These are phyloP conservation scores for Typhlomys cinereus DNA, from an alignment of 2,113 vertebrate species.

Conservation along the genomic window DNA sequence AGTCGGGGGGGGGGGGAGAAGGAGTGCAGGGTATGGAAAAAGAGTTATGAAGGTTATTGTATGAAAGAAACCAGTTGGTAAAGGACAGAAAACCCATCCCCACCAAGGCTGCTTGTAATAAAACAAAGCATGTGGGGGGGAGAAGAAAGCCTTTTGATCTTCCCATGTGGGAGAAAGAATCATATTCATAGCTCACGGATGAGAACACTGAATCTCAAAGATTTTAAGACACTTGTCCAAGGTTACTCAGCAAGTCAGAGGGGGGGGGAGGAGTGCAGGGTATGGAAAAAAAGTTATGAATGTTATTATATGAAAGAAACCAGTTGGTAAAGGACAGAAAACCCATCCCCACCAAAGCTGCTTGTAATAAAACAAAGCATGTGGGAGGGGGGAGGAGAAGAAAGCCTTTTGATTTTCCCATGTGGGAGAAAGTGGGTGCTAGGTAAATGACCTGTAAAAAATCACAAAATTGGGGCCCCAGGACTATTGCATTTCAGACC, in stretches of 20 bases:
- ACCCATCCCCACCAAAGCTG: neutral
- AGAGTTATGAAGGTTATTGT: neutral
- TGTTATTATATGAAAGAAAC: neutral
- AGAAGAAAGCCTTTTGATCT: too few species aligned
- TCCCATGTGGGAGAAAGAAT: neutral
- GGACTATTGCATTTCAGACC: neutral
- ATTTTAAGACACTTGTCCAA: too few species aligned
- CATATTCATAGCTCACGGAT: too few species aligned
- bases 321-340: neutral
- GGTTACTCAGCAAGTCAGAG: too few species aligned
- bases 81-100: neutral
- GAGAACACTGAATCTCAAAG: too few species aligned
- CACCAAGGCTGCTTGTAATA: neutral
- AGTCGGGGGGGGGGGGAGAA: accelerated
- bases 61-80: neutral
- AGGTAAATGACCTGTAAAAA: neutral
- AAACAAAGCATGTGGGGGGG: neutral
- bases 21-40: neutral
- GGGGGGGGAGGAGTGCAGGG: too few species aligned
- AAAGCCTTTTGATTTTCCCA: too few species aligned
- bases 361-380: neutral
- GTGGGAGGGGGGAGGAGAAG: too few species aligned
- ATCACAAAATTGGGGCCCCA: neutral
- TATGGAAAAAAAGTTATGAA: too few species aligned
- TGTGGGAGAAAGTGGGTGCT: neutral